Conservation (phyloP, 2,888 invertebrate species). For the Cephus spinipes region DNA sequence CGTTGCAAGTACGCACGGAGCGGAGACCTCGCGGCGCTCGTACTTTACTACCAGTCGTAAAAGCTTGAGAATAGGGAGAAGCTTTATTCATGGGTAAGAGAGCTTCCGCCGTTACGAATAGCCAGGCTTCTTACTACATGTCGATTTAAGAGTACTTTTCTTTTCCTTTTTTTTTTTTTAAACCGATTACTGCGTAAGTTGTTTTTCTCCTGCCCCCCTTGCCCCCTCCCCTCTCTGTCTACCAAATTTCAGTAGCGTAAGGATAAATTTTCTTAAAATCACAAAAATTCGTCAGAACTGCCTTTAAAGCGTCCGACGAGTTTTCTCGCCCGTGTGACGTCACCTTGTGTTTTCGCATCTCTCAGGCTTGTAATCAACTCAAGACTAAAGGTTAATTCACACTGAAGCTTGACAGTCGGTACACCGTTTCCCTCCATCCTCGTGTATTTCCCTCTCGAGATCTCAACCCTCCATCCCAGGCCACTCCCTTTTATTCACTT, state of each 20-base stretch:
- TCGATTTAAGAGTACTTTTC: background rate
- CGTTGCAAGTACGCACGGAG: background rate
- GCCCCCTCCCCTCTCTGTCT: too few species aligned
- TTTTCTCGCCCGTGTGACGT: background rate
- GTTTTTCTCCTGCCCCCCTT: too few species aligned
- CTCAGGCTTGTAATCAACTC: background rate
- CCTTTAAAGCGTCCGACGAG: background rate
- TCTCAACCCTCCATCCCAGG: background rate
- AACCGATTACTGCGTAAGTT: background rate
- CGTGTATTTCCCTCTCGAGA: background rate
- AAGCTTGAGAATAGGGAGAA: background rate
- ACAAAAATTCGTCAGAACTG: background rate
- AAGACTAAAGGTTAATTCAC: background rate
- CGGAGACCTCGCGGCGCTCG: background rate
- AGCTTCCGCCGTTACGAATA: background rate
- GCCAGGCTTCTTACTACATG: background rate
- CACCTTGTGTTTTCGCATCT: background rate
- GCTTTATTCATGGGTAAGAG: background rate
- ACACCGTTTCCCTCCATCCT: background rate
- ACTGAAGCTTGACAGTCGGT: background rate
- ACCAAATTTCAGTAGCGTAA: background rate
- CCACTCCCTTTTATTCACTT: background rate
- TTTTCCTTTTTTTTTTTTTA: background rate
- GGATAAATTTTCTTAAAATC: background rate
- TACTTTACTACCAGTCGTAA: background rate